Evolutionary conservation across 2,888 invertebrate species (phyloP).

Genomic region (Danaus chrysippus): DNA sequence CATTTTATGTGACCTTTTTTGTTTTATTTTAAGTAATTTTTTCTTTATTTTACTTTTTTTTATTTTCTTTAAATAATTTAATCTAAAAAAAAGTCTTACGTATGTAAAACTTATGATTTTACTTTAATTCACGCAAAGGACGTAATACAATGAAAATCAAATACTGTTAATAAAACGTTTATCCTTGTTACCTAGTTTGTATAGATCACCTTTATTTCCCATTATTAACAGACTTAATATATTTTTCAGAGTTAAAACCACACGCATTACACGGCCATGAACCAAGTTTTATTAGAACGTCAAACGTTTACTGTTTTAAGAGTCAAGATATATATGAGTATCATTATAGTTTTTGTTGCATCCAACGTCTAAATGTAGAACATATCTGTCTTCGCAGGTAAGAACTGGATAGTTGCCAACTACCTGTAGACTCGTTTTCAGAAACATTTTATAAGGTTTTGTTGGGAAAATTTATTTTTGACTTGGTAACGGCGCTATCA

Average conservation of each 20-base stretch:
- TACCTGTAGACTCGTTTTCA: conserved; percentile 68
- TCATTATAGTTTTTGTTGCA: conserved; percentile 56
- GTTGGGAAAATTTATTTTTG: conserved; percentile 38
- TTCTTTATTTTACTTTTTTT: no score
- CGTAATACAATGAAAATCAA: not conserved
- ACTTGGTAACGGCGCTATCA: conserved; percentile 30
- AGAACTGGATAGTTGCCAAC: conserved; percentile 68
- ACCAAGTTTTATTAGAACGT: conserved; percentile 24
- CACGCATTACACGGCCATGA: conserved; percentile 25
- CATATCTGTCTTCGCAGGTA: conserved; percentile 59
- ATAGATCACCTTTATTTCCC: conserved; percentile 12
- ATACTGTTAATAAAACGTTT: not conserved
- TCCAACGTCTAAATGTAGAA: conserved; percentile 50
- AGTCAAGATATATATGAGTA: conserved; percentile 34
- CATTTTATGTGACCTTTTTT: no score
- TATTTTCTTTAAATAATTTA: no score
- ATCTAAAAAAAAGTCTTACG: no score
- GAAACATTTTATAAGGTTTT: conserved; percentile 49
- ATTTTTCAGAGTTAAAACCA: conserved; percentile 28
- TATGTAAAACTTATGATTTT: no score
- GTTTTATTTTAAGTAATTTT: no score
- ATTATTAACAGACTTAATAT: conserved; percentile 31
- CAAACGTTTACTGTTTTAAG: conserved; percentile 31
- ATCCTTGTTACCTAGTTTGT: no score
- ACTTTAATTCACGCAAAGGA: not conserved